Percentiles rank a stretch among this genome's conserved stretches.
Conservation (phyloP, 1,140 invertebrate species). For the Contarinia nasturtii region DNA sequence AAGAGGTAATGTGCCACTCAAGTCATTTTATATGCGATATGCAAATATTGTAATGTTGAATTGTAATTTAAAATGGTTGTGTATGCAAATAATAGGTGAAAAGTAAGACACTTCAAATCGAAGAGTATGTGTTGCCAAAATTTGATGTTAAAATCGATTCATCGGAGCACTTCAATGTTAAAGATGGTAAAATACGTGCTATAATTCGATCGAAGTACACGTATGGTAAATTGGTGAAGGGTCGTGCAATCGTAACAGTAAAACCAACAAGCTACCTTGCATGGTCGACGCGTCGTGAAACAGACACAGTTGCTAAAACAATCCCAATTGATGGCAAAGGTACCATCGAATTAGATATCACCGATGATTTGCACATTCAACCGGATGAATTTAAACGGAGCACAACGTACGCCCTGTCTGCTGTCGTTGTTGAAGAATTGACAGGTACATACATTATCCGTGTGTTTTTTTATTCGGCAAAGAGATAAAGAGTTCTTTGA, state of each 20-base stretch:
- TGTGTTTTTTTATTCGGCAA: too few species aligned
- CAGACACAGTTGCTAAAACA: constrained; percentile 5
- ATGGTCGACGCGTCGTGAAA: too few species aligned
- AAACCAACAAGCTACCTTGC: not conserved
- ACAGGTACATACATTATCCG: constrained; percentile 29
- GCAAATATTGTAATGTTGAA: not conserved
- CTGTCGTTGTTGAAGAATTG: constrained; percentile 57
- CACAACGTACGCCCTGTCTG: constrained; percentile 54
- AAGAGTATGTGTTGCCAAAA: constrained; percentile 77
- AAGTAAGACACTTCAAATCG: constrained; percentile 32
- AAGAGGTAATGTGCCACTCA: constrained; percentile 24
- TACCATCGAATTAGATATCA: constrained; percentile 48
- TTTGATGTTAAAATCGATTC: constrained; percentile 66
- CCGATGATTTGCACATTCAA: constrained; percentile 34
- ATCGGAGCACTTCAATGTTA: constrained; percentile 58
- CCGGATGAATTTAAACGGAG: constrained; percentile 46
- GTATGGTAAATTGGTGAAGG: constrained; percentile 9
- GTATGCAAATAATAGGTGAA: constrained; percentile 11
- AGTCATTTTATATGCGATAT: too few species aligned
- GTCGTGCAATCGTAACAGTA: not conserved
- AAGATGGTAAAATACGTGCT: constrained; percentile 48
- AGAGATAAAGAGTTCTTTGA: too few species aligned
- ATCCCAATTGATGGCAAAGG: constrained; percentile 41
- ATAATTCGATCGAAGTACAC: constrained; percentile 61
- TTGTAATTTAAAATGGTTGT: constrained; percentile 4